Percentiles rank a stretch among this genome's conserved stretches.
phyloP scores from a whole-genome alignment of 2,113 vertebrate genomes.

The Hypanus sabinus region DNA sequence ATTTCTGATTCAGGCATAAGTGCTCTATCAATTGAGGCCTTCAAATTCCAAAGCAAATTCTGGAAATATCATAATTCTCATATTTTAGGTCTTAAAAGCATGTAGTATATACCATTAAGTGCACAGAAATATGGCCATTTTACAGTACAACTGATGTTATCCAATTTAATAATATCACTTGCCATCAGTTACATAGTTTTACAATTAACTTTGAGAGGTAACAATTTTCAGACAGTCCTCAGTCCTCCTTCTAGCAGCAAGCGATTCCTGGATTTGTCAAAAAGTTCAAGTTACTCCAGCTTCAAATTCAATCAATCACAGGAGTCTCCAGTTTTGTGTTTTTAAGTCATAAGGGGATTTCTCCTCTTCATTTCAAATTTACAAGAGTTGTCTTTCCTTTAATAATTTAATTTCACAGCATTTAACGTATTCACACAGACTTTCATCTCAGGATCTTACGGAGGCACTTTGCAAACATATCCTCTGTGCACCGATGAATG shows the following conservation, averaged over 20 bases:
- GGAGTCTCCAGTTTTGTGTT: background rate
- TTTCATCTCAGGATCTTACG: slow-evolving; percentile 30
- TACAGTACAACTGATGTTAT: background rate
- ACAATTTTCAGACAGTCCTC: background rate
- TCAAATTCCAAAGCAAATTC: background rate
- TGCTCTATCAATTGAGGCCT: background rate
- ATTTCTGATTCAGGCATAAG: background rate
- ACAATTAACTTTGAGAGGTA: background rate
- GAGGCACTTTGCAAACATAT: slow-evolving; percentile 22
- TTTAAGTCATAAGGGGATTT: slow-evolving; percentile 29
- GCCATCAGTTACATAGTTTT: background rate
- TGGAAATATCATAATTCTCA: background rate
- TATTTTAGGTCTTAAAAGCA: slow-evolving; percentile 23
- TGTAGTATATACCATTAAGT: background rate
- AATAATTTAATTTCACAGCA: slow-evolving; percentile 20
- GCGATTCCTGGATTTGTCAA: slow-evolving; percentile 30
- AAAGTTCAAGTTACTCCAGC: background rate
- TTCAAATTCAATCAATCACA: background rate
- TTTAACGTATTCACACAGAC: slow-evolving; percentile 26
- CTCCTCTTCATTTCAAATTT: background rate
- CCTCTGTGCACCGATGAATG: slow-evolving; percentile 35
- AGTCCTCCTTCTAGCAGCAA: slow-evolving; percentile 2
- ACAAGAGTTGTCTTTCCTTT: background rate
- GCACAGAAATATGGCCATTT: background rate
- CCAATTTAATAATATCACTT: background rate